Evolutionary conservation across 1,140 invertebrate species (phyloP), one percentile per base, ranked within the genome.

Genomic region (Diorhabda elongata): DNA sequence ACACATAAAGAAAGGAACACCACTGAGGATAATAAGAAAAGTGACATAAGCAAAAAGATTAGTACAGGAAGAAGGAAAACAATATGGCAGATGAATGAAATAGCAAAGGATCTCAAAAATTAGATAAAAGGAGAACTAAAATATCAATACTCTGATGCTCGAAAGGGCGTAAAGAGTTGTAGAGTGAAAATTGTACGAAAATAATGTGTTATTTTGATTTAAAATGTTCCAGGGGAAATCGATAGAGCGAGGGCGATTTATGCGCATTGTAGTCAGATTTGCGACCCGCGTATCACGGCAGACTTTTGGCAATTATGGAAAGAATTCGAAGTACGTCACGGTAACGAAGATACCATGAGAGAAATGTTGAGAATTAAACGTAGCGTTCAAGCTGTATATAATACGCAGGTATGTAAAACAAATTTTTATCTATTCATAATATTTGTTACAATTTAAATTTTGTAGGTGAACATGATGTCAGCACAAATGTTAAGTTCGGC

Each of bases 221-320:
- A 26, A 26, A 26, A 26, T 52, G 8, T 52, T 52, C 5, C 45
- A 52, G 45, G 26, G 11, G 56, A 66, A 45, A 60, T 66, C 4
- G 65, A 99, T 81, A 85, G 98, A 74, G 97, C 97, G 0, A 84
- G 98, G 75, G 96, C 96, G 1, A 96, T 99, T 78, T 99, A 99
- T 82, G 92, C 92, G 0, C 97, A 99, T 82, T 98, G 96, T 79
- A 97, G 96, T 75, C 97, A 99, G 87, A 98, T 99, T 76, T 99
- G 97, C 84, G 98, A 99, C 87, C 98, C 98, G 4, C 88, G 97
- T 75, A 92, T 96, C 2, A 95, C 97, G 5, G 87, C 88, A 4
- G 90, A 93, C 47, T 99, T 99, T 80, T 99, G 98, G 98, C 91
- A 96, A 80, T 93, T 93, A 5, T 99, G 98, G 98, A 98, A 98